Evolutionary conservation across 1,140 invertebrate genomes (phyloP), one percentile per base, ranked within the genome.

Genomic region (Magallana gigas): DNA sequence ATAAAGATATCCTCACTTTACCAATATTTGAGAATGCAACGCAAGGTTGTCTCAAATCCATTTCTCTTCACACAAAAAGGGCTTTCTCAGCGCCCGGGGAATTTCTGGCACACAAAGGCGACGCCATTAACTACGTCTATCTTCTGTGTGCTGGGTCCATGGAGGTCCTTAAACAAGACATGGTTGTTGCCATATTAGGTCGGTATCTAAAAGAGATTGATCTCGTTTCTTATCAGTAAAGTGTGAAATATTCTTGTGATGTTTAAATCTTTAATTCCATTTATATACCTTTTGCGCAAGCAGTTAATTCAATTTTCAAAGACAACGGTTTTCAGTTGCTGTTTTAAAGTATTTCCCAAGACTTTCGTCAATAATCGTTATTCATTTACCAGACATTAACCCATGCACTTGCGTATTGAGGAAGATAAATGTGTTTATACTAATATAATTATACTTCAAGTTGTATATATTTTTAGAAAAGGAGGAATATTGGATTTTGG

Each of bases 1-100:
- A 99, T 95, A 96, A 98, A 88, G 98, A 99, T 95, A 98, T 99
- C 92, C 96, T 99, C 84, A 97, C 97, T 91, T 96, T 99, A 80
- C 98, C 98, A 8, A 98, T 99, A 95, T 99, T 99, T 95, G 98
- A 98, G 93, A 96, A 97, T 0, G 58, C 98, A 96, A n/a, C 93
- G 64, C 93, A 94, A 81, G 93, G 93, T 7, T 94, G 93, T 85
- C 87, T 94, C 5, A 93, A 93, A 59, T 90, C 92, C 1, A 90
- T 94, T 16, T 92, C 94, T 8, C 87, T 93, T 9, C 92, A 93
- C 84, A 93, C 94, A 8, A 91, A 92, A 64, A 84, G 94, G 9
- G 91, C 92, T 12, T 94, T 95, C 71, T 94, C 93, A 86, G 94
- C 94, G 9, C 94, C 94, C 1, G 94, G 94, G 48, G 94, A 95